Base-by-base conservation (phyloP, 1,140 invertebrate species). In the Polypedilum pembai region DNA sequence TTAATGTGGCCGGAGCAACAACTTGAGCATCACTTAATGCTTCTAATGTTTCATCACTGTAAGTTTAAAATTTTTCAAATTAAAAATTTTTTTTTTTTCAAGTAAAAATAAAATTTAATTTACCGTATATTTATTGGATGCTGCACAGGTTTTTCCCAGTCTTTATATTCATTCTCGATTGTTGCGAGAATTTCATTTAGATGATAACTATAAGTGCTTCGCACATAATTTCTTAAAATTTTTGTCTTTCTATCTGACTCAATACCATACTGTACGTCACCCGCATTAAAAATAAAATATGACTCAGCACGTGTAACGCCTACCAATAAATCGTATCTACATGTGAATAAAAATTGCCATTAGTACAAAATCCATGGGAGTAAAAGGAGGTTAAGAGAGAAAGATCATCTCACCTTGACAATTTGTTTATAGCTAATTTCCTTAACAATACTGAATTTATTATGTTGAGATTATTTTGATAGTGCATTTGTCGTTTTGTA, bases 81-180 rank as follows among this genome's bases (percentile, higher is more conserved):
- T 45, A 17, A 66, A 74, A 74, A 74, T 41, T 5, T n/a, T 73
- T 24, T 40, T n/a, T n/a, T n/a, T n/a, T n/a, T n/a, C 24, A 33
- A 3, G 5, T 4, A 73, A 69, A 33, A 73, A 56, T 15, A 15
- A 1, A 15, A 15, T 10, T 56, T 24, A 65, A 24, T 79, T 82
- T 83, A 89, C 89, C 88, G 87, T 66, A 96, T 92, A 83, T 92
- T 93, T 77, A 95, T 92, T 24, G 94, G 94, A 87, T 96, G 94
- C 79, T 95, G 93, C 8, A 94, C 89, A 2, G 95, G 94, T 77
- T 92, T 86, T 79, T 96, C 94, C 96, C 96, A 98, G 81, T 98
- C 95, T 2, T 94, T 98, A 82, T 99, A 99, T 81, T 98, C 95
- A 83, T 98, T 98, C 77, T 98, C 91, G 78, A 94, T 93, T 8